Conservation (phyloP, 2,888 invertebrate species). For the Danaus chrysippus region DNA sequence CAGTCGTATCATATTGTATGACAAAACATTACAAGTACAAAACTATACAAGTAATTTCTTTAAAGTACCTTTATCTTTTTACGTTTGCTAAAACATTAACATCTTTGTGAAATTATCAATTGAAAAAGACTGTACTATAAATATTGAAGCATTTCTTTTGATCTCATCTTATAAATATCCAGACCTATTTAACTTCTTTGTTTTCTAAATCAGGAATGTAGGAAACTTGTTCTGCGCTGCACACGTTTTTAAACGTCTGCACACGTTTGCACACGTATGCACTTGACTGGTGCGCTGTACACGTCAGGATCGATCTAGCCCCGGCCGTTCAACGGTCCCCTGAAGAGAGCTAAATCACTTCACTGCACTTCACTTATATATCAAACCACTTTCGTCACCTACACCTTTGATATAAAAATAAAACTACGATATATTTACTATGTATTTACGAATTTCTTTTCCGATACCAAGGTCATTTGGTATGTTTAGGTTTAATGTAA, state of each 20-base stretch:
- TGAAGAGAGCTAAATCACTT: conserved; percentile 39
- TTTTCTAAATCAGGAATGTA: too few relatives aligned
- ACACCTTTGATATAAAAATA: conserved; percentile 2
- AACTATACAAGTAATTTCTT: neutral
- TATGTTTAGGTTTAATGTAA: conserved; percentile 28
- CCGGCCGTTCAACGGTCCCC: conserved; percentile 51
- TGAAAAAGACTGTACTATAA: too few relatives aligned
- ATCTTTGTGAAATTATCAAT: neutral
- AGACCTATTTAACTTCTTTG: too few relatives aligned
- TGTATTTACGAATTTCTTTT: conserved; percentile 4
- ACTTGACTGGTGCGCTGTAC: conserved; percentile 31
- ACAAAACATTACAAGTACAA: too few relatives aligned
- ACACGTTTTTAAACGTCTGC: conserved; percentile 30
- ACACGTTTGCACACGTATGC: conserved; percentile 35
- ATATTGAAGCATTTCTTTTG: too few relatives aligned
- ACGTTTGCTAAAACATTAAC: neutral
- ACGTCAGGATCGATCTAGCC: conserved; percentile 68
- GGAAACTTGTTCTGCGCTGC: too few relatives aligned
- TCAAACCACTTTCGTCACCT: conserved; percentile 20
- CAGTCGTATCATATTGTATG: too few relatives aligned
- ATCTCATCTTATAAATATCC: too few relatives aligned
- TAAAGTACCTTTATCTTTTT: neutral
- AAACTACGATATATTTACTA: neutral
- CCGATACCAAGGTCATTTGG: conserved; percentile 15
- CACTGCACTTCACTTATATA: conserved; percentile 43